Conservation (phyloP, 53 echinoderm and acorn worm genomes). For the Luidia sarsii region DNA sequence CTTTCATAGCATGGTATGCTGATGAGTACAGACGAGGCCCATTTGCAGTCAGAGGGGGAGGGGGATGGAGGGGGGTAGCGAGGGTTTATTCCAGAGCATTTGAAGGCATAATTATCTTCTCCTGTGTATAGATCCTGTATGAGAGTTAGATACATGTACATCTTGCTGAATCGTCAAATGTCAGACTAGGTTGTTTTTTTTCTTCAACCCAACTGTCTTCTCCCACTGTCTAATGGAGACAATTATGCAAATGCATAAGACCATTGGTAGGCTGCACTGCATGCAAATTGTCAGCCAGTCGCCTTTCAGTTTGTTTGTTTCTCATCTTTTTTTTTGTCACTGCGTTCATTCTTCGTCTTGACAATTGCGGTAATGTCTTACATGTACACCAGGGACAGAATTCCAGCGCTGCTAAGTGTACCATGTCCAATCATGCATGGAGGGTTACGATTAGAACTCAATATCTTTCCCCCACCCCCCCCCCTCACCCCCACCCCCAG, state of each 20-base stretch:
- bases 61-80: too few species aligned
- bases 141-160: constrained; percentile 37
- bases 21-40: constrained; percentile 48
- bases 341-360: constrained; percentile 1
- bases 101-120: constrained; percentile 24
- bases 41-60: constrained; percentile 32
- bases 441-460: constrained; percentile 43
- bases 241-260: constrained; percentile 62
- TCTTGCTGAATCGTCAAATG: constrained; percentile 47
- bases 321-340: not conserved
- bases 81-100: constrained; percentile 47
- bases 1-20: constrained; percentile 22
- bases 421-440: constrained; percentile 33
- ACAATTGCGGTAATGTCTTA: constrained; percentile 40
- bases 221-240: constrained; percentile 48
- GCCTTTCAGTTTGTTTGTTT: not conserved
- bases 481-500: constrained; percentile 11
- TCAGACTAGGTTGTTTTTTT: constrained; percentile 23
- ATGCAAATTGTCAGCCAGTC: constrained; percentile 37
- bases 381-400: constrained; percentile 19
- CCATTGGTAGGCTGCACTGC: constrained; percentile 41
- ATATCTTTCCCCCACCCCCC: constrained; percentile 20
- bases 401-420: constrained; percentile 54
- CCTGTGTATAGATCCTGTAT: constrained; percentile 39
- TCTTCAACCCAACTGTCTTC: constrained; percentile 5